These are phyloP conservation scores for Acanthurus leucopareius DNA, from an alignment of 2,797 vertebrate genomes.

Conservation along the genomic window DNA sequence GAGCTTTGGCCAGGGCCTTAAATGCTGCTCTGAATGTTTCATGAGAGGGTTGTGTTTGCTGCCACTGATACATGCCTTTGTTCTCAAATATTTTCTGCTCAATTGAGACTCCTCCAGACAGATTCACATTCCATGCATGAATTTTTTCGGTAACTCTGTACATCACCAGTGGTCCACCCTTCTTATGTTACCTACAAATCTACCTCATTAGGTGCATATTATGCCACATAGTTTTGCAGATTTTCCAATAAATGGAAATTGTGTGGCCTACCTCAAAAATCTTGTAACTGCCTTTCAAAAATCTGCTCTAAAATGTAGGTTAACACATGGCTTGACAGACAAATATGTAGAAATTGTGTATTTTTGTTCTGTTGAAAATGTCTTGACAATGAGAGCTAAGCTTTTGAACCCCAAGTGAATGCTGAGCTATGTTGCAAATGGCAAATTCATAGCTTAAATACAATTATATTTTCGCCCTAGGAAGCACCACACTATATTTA, in stretches of 20 bases:
- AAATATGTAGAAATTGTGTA: neutral
- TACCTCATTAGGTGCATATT: neutral
- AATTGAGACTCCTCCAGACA: neutral
- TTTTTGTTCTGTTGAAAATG: neutral
- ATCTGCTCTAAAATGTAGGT: neutral
- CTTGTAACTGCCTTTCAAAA: neutral
- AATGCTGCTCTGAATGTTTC: constrained; percentile 71
- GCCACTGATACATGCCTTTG: constrained; percentile 5
- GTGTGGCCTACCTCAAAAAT: neutral
- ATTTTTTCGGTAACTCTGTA: neutral
- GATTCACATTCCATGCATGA: neutral
- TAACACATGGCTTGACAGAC: neutral
- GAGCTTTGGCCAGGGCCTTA: constrained; percentile 60
- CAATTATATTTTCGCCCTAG: neutral
- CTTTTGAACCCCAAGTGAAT: neutral
- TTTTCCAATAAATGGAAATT: neutral
- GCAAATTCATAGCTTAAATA: neutral
- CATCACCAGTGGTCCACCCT: neutral
- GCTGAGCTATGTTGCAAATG: neutral
- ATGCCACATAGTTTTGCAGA: neutral
- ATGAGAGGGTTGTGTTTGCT: constrained; percentile 50
- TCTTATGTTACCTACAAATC: neutral
- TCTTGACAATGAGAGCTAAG: neutral
- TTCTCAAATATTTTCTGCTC: constrained; percentile 17
- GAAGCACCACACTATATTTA: neutral